Evolutionary conservation across 2,113 vertebrate species (phyloP).

Genomic region (Oncorhynchus keta): DNA sequence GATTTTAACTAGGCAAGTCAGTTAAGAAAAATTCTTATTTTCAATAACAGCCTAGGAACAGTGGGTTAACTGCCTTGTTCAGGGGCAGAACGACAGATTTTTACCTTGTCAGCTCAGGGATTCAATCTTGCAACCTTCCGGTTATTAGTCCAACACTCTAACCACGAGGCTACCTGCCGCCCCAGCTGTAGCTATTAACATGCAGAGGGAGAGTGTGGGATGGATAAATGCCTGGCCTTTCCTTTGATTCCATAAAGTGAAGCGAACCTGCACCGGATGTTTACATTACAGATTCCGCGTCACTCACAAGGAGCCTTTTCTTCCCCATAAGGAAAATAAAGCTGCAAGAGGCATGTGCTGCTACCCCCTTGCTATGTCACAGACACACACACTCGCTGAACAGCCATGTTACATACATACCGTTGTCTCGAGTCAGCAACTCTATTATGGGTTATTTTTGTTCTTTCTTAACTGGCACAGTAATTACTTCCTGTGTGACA

Average conservation of each 20-base stretch:
- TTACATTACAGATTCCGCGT: constrained; percentile 2
- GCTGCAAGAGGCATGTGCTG: not conserved
- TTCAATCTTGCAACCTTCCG: too few species aligned
- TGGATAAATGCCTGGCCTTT: not conserved
- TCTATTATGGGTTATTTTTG: constrained; percentile 2
- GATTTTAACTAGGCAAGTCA: too few species aligned
- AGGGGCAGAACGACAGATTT: too few species aligned
- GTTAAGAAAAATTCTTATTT: too few species aligned
- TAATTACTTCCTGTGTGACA: not conserved
- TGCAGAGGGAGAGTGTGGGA: not conserved
- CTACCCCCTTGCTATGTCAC: not conserved
- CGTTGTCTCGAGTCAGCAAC: not conserved
- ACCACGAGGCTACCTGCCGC: too few species aligned
- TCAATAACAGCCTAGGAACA: too few species aligned
- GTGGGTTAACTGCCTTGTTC: too few species aligned
- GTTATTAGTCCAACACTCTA: too few species aligned
- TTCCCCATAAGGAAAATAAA: constrained; percentile 31
- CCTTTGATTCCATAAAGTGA: constrained; percentile 12
- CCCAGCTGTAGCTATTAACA: not conserved
- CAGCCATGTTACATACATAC: constrained; percentile 5
- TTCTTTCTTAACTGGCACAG: constrained; percentile 27
- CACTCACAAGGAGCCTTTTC: constrained; percentile 25
- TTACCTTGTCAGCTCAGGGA: too few species aligned
- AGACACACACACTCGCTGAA: not conserved
- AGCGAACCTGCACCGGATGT: constrained; percentile 13